Evolutionary conservation across 2,113 vertebrate genomes (phyloP), one percentile per base, ranked within the genome.

Genomic region (Columbina picui): DNA sequence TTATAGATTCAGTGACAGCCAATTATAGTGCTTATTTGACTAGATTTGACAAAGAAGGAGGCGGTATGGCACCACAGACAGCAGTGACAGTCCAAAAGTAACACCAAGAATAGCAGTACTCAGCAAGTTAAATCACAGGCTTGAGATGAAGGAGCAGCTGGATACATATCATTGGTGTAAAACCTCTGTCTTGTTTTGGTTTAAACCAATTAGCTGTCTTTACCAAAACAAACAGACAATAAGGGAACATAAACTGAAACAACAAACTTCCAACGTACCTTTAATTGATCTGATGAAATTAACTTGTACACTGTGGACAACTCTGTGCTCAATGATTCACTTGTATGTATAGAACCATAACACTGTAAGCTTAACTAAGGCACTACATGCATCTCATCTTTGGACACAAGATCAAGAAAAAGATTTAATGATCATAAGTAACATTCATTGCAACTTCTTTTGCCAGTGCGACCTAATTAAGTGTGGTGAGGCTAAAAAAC

Each of bases 311-410:
- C 43, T 75, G 26, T 59, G 49, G 82, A 78, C 27, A 71, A 32
- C 32, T 64, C 53, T 0, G 0, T 41, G 36, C n/a, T 11, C 39
- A 21, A 8, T 0, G 1, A 43, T 41, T 63, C 29, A 70, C 22
- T 77, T 69, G 59, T 41, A 69, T 70, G 77, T 86, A 59, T 20
- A 89, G 56, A 81, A 74, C 15, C 29, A 43, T 47, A 63, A 47
- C 89, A 84, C 16, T 34, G 34, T 14, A 55, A 71, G 53, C 43
- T 81, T 85, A 87, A 84, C 30, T 30, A 68, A 81, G 39, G 36
- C 19, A 82, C 43, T 27, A 82, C 14, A 43, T 27, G 34, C 27
- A 79, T 76, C 61, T 73, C 45, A 15, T 34, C 36, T 65, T 68
- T 57, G 52, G 49, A 70, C 8, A n/a, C 0, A 2, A 68, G 16